Percentiles rank a stretch among this genome's conserved stretches.
Conservation (phyloP, 2,888 invertebrate genomes). For the Branchellion lobata region DNA sequence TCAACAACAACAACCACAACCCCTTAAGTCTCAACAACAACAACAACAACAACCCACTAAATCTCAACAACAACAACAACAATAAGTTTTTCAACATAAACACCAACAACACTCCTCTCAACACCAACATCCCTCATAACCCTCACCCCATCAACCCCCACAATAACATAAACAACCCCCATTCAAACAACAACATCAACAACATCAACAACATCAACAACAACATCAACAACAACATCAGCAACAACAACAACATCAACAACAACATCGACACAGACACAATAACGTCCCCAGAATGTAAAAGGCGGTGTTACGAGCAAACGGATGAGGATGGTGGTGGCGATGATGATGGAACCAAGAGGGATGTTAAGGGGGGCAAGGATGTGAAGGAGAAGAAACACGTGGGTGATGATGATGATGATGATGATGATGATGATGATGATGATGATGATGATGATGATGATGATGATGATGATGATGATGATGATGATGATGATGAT, state of each 20-base stretch:
- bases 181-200: conserved; percentile 5
- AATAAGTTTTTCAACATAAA: background rate
- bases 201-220: background rate
- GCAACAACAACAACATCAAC: background rate
- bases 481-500: conserved; percentile 24
- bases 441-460: conserved; percentile 21
- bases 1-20: too few relatives aligned
- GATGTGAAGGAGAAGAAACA: background rate
- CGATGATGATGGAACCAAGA: background rate
- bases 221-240: background rate
- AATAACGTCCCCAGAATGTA: background rate
- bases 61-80: background rate
- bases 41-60: too few relatives aligned
- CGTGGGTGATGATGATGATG: conserved; percentile 46
- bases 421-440: conserved; percentile 31
- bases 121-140: background rate
- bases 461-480: conserved; percentile 31
- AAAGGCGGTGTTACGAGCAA: background rate
- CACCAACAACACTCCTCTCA: background rate
- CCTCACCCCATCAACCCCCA: background rate
- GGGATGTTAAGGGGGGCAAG: background rate
- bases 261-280: background rate
- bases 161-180: background rate
- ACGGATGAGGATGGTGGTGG: background rate
- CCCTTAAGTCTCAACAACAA: too few relatives aligned